Evolutionary conservation across 2,888 invertebrate species (phyloP), one percentile per base, ranked within the genome.

Genomic region (Drosophila tanythrix): DNA sequence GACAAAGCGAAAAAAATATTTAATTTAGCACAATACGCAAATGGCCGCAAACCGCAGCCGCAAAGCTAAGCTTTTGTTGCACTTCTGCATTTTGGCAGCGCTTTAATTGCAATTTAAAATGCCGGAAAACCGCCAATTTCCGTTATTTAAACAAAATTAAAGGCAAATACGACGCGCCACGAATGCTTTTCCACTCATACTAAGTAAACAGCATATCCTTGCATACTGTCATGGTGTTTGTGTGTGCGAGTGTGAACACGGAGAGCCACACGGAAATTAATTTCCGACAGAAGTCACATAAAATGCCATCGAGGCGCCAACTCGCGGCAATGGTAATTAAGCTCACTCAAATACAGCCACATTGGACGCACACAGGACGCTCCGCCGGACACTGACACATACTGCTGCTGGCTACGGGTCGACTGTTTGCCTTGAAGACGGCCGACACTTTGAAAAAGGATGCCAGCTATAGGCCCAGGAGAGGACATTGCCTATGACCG

Each of bases 201-300:
- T 64, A 56, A 70, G 52, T 60, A 71, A 76, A 79, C 52, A 60
- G 55, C 64, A 62, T 58, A 71, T 64, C 71, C 71, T 65, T 67
- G 71, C 62, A 56, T 50, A 60, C 65, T 58, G 13, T 27, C 15
- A 15, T 25, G 8, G 57, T 55, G 50, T 56, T 21, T 25, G 35
- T 60, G 53, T 64, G 65, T 48, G 52, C 60, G 65, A 52, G 66
- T 33, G 58, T 57, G 48, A 69, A 71, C 77, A 78, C 43, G 72
- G 59, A 70, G 67, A 62, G 72, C 78, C 74, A 67, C 74, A 74
- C 82, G 86, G 87, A 89, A 89, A 89, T 89, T 89, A 89, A 90
- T 89, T 90, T 89, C 90, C 88, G 89, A 83, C 88, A 88, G 85
- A 89, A 90, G 85, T 89, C 88, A 90, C 85, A 89, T 85, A 83